Evolutionary conservation across 2,113 vertebrate genomes (phyloP).

Genomic region (Phodopus roborovskii): DNA sequence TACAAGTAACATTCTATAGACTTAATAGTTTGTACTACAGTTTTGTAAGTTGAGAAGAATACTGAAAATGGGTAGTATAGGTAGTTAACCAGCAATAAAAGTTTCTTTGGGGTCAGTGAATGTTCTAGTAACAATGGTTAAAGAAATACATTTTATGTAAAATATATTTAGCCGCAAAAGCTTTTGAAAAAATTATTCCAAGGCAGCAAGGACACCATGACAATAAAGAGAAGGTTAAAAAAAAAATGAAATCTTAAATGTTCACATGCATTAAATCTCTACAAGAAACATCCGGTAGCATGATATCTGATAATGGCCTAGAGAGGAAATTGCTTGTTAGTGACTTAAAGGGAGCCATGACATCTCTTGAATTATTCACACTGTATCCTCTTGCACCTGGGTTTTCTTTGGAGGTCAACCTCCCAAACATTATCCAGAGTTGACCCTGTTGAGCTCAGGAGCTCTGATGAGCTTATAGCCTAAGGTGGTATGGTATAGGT

Average conservation of each 20-base stretch:
- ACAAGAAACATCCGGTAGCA: conserved; percentile 61
- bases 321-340: conserved; percentile 60
- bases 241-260: conserved; percentile 42
- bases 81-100: neutral
- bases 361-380: conserved; percentile 69
- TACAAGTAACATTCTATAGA: neutral
- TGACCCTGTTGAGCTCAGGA: conserved; percentile 65
- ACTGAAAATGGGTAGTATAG: neutral
- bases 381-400: conserved; percentile 57
- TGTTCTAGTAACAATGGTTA: neutral
- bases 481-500: conserved; percentile 71
- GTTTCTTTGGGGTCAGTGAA: neutral
- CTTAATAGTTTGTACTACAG: neutral
- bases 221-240: conserved; percentile 12
- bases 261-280: conserved; percentile 54
- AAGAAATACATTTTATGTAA: neutral
- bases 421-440: conserved; percentile 66
- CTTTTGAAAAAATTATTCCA: neutral
- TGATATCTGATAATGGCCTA: conserved; percentile 36
- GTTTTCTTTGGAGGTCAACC: conserved; percentile 71
- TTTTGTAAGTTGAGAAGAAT: neutral
- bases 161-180: conserved; percentile 2
- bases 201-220: neutral
- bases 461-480: conserved; percentile 80
- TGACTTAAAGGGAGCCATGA: conserved; percentile 68